Conservation (phyloP, 2,888 invertebrate genomes). For the Oithona nana region DNA sequence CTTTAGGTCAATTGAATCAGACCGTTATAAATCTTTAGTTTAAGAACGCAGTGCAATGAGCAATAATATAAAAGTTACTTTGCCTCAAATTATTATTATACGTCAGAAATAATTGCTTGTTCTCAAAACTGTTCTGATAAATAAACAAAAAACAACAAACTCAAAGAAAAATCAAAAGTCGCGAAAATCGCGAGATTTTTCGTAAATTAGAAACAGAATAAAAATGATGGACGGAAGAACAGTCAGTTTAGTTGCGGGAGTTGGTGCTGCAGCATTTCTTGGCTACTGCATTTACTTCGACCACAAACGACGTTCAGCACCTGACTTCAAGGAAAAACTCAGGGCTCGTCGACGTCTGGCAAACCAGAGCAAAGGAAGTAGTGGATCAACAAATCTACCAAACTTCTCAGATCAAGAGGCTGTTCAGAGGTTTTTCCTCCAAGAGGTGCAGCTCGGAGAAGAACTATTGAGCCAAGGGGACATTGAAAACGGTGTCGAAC, state of each 20-base stretch:
- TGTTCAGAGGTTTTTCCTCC: constrained; percentile 54
- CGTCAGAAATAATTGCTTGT: too few relatives aligned
- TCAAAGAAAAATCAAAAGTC: too few relatives aligned
- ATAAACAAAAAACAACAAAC: too few relatives aligned
- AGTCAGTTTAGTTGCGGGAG: constrained; percentile 39
- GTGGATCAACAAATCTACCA: too few relatives aligned
- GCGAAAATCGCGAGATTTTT: too few relatives aligned
- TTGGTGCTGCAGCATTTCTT: constrained; percentile 71
- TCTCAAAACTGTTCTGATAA: too few relatives aligned
- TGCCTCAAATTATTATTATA: too few relatives aligned
- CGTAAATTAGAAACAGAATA: too few relatives aligned
- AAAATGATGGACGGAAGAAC: not conserved
- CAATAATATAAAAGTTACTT: too few relatives aligned
- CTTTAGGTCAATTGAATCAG: too few relatives aligned
- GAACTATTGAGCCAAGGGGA: constrained; percentile 69
- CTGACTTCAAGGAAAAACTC: constrained; percentile 85
- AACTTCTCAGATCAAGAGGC: constrained; percentile 81
- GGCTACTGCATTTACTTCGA: constrained; percentile 98
- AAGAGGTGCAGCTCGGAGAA: constrained; percentile 76
- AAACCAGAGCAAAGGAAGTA: constrained; percentile 20
- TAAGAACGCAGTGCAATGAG: too few relatives aligned
- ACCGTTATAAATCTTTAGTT: too few relatives aligned
- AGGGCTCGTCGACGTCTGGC: constrained; percentile 36
- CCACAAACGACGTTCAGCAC: constrained; percentile 76
- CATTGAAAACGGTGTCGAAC: constrained; percentile 75